Conservation (phyloP, 1,140 invertebrate species). For the Berghia stephanieae region DNA sequence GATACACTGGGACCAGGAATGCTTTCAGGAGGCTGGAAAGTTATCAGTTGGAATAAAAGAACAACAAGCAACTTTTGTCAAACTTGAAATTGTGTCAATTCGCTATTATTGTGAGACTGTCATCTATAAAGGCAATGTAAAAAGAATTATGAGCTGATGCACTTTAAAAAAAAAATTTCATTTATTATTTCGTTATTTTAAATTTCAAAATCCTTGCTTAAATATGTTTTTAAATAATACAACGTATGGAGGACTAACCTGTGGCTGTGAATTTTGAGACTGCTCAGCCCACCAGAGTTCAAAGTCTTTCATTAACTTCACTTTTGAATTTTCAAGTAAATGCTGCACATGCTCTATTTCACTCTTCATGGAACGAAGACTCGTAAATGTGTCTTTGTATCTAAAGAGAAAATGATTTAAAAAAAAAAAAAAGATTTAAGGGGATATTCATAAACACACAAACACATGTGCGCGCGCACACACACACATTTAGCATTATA, state of each 20-base stretch:
- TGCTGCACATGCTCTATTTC: constrained; percentile 67
- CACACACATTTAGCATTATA: too few relatives aligned
- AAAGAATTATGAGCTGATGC: constrained; percentile 1
- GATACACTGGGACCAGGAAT: constrained; percentile 11
- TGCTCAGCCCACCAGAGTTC: constrained; percentile 67
- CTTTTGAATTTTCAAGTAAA: constrained; percentile 64
- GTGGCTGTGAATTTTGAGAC: constrained; percentile 34
- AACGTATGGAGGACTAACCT: neutral
- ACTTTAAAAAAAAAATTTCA: neutral
- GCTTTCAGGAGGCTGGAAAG: too few relatives aligned
- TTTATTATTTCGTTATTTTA: neutral
- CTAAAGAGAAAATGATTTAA: constrained; percentile 41
- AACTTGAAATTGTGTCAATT: neutral
- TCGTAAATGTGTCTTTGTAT: constrained; percentile 61
- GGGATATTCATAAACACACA: neutral
- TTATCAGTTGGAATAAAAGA: too few relatives aligned
- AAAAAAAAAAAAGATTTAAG: constrained; percentile 11
- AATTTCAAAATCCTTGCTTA: neutral
- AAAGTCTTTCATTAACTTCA: constrained; percentile 67
- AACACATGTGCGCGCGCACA: neutral
- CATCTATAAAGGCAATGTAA: neutral
- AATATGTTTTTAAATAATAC: neutral
- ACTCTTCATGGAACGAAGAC: constrained; percentile 60
- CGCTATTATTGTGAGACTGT: neutral
- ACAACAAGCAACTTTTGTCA: neutral